These are phyloP conservation scores for Ruditapes philippinarum DNA, from an alignment of 1,140 invertebrate genomes.

Conservation along the genomic window DNA sequence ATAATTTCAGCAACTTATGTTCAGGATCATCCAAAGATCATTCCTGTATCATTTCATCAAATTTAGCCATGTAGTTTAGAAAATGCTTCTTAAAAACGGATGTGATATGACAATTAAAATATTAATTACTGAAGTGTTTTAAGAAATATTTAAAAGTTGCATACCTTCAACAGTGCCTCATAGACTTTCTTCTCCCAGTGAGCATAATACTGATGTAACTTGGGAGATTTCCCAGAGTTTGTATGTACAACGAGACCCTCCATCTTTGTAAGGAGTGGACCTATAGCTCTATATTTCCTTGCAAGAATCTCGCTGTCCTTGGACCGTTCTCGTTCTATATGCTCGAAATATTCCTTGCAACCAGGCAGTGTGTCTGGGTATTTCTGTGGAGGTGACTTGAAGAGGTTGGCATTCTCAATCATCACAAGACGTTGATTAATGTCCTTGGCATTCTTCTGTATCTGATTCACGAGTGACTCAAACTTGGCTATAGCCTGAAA, in stretches of 20 bases:
- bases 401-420: slow-evolving; percentile 85
- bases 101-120: too few species aligned
- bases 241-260: slow-evolving; percentile 89
- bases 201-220: slow-evolving; percentile 86
- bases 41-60: too few species aligned
- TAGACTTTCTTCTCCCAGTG: slow-evolving; percentile 87
- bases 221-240: slow-evolving; percentile 86
- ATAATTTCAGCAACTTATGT: too few species aligned
- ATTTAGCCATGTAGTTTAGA: too few species aligned
- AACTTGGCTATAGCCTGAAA: slow-evolving; percentile 88
- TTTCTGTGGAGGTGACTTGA: slow-evolving; percentile 84
- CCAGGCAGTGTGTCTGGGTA: slow-evolving; percentile 80
- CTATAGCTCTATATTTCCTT: slow-evolving; percentile 91
- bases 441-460: slow-evolving; percentile 92
- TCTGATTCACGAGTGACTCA: slow-evolving; percentile 90
- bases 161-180: slow-evolving; percentile 85
- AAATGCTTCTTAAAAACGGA: too few species aligned
- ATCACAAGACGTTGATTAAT: slow-evolving; percentile 87
- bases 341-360: slow-evolving; percentile 89
- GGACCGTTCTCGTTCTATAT: slow-evolving; percentile 90
- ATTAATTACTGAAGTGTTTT: too few species aligned
- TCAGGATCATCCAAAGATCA: too few species aligned
- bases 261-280: slow-evolving; percentile 93
- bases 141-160: too few species aligned
- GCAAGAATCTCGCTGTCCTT: slow-evolving; percentile 90